Evolutionary conservation across 2,797 vertebrate genomes (phyloP).

Genomic region (Sebastes minor): DNA sequence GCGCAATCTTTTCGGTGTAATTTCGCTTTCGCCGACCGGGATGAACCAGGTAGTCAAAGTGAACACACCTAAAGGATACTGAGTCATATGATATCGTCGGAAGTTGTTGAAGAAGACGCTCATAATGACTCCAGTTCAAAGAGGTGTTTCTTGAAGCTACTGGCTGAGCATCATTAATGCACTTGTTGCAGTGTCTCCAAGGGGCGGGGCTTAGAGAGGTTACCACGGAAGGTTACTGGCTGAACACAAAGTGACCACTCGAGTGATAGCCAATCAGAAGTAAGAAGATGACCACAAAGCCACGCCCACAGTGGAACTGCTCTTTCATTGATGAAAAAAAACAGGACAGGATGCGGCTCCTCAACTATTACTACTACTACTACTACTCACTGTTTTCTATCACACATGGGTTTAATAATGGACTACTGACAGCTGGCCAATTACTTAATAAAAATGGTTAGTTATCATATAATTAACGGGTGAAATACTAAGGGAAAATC

Average conservation of each 20-base stretch:
- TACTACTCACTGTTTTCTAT: too few species aligned
- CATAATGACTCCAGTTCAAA: slow-evolving; percentile 9
- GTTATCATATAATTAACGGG: too few species aligned
- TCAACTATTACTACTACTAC: too few species aligned
- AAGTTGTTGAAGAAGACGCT: not conserved
- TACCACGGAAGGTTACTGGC: slow-evolving; percentile 47
- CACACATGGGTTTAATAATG: too few species aligned
- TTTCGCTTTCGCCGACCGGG: slow-evolving; percentile 30
- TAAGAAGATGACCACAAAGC: not conserved
- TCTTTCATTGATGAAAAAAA: slow-evolving; percentile 46
- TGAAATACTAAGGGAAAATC: too few species aligned
- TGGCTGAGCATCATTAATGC: slow-evolving; percentile 77
- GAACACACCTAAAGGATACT: not conserved
- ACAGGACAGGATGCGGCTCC: not conserved
- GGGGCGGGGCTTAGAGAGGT: slow-evolving; percentile 55
- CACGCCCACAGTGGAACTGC: slow-evolving; percentile 38
- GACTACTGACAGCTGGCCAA: too few species aligned
- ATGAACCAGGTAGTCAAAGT: slow-evolving; percentile 7
- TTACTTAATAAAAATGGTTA: too few species aligned
- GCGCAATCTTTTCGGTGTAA: slow-evolving; percentile 30
- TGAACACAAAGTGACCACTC: slow-evolving; percentile 46
- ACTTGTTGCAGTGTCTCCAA: slow-evolving; percentile 82
- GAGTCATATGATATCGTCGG: not conserved
- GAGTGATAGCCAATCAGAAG: slow-evolving; percentile 52
- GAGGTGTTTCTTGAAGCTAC: slow-evolving; percentile 54